Base-by-base conservation (phyloP, 2,797 vertebrate species). In the Chelon auratus region DNA sequence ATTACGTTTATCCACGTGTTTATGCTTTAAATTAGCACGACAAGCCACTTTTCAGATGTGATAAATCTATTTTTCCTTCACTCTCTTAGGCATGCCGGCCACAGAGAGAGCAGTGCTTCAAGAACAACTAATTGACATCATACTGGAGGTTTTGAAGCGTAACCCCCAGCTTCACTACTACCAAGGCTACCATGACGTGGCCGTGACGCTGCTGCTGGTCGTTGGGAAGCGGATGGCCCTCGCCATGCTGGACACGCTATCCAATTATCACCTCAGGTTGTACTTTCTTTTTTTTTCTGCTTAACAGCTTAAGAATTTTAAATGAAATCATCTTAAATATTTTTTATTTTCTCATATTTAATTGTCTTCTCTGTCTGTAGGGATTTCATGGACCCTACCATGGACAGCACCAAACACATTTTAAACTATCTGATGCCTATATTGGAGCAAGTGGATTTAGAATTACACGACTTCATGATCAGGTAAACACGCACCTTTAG, bases 361-460 rank as follows among this genome's bases (percentile, higher is more conserved):
- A 5, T 4, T 56, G 2, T 64, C 36, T 12, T 69, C 20, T 75
- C 7, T 57, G 13, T 47, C 17, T 65, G 14, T 64, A 96, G 96
- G 88, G 96, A 96, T 82, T 96, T 96, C 77, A 96, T 96, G 96
- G 96, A 96, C 82, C 94, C 94, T 14, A 96, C 95, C 30, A 96
- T 96, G 95, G 95, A 96, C 89, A 94, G 93, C 76, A 96, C 96
- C 9, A 96, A 95, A 72, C 95, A 96, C 80, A 95, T 96, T 69
- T 89, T 96, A 61, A 96, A 95, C 84, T 96, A 95, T 75, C 87
- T 96, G 83, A 95, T 96, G 95, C 95, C 95, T 3, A 91, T 96
- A 59, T 83, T 96, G 80, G 93, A 95, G 57, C 92, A 92, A 55
- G 94, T 95, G 7, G 94, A 95, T 71, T 54, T 62, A 30, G 93